These are phyloP conservation scores for Sparus aurata DNA, from an alignment of 2,797 vertebrate genomes.

Conservation along the genomic window DNA sequence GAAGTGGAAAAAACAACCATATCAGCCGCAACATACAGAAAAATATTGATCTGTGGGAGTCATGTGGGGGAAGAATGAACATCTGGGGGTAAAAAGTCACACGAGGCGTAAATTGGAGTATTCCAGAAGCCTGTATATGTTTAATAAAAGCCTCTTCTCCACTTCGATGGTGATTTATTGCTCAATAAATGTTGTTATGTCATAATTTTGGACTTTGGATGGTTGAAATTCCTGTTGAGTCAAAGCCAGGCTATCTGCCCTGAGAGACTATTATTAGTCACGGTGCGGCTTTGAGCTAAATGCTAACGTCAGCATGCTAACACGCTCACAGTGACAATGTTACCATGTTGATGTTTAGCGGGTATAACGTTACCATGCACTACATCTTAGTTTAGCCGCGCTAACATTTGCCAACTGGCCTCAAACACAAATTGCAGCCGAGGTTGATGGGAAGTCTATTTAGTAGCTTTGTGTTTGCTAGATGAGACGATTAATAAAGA, in stretches of 20 bases:
- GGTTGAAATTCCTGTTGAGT: too few relatives aligned
- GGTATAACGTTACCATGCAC: neutral
- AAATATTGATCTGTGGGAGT: neutral
- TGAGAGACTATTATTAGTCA: too few relatives aligned
- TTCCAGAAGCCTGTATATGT: neutral
- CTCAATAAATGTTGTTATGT: neutral
- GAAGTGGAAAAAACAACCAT: slow-evolving; percentile 1
- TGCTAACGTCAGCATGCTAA: neutral
- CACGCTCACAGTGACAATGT: neutral
- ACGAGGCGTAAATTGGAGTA: too few relatives aligned
- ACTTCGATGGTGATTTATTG: neutral
- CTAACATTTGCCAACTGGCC: neutral
- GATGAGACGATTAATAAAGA: neutral
- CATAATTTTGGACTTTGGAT: neutral
- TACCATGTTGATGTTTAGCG: neutral
- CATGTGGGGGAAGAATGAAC: neutral
- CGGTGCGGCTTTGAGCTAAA: too few relatives aligned
- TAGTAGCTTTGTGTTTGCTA: too few relatives aligned
- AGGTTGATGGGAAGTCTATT: neutral
- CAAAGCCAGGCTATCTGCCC: too few relatives aligned
- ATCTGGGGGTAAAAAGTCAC: too few relatives aligned
- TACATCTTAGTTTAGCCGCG: neutral
- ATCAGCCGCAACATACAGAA: neutral
- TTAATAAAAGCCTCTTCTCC: neutral
- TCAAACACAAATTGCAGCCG: neutral